Percentiles rank a stretch among this genome's conserved stretches.
phyloP scores from a whole-genome alignment of 1,140 invertebrate species.

The Drosophila hydei region DNA sequence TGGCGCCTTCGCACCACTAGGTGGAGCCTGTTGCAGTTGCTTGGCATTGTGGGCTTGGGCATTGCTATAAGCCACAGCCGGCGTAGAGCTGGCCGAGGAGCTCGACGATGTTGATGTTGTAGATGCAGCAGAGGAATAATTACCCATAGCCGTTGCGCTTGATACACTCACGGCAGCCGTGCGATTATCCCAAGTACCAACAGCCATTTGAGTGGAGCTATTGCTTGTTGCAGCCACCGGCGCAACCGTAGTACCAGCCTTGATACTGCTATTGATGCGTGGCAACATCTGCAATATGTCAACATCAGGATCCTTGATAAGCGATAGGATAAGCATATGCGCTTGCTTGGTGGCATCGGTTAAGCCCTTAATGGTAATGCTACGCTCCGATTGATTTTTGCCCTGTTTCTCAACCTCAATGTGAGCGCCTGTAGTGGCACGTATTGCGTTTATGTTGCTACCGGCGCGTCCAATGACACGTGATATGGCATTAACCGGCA shows the following conservation, averaged over 20 bases:
- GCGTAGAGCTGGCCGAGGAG: slow-evolving; percentile 69
- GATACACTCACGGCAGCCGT: slow-evolving; percentile 51
- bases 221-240: slow-evolving; percentile 62
- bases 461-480: slow-evolving; percentile 97
- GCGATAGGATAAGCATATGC: slow-evolving; percentile 91
- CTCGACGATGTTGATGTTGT: slow-evolving; percentile 73
- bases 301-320: slow-evolving; percentile 96
- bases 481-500: slow-evolving; percentile 96
- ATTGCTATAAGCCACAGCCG: slow-evolving; percentile 53
- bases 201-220: slow-evolving; percentile 51
- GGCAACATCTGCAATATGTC: slow-evolving; percentile 94
- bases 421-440: slow-evolving; percentile 96
- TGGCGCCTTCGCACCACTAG: slow-evolving; percentile 75
- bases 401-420: slow-evolving; percentile 99
- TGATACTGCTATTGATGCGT: slow-evolving; percentile 86
- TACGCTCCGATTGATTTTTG: slow-evolving; percentile 96
- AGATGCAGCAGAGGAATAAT: slow-evolving; percentile 64
- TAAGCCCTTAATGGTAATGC: slow-evolving; percentile 97
- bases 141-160: slow-evolving; percentile 34
- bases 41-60: slow-evolving; percentile 85
- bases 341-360: slow-evolving; percentile 95
- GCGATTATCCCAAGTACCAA: slow-evolving; percentile 82
- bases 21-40: slow-evolving; percentile 64
- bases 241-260: slow-evolving; percentile 38
- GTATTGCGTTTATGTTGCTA: slow-evolving; percentile 98